phyloP scores from a whole-genome alignment of 2,888 invertebrate genomes.

The Drosophila paramelanica region DNA sequence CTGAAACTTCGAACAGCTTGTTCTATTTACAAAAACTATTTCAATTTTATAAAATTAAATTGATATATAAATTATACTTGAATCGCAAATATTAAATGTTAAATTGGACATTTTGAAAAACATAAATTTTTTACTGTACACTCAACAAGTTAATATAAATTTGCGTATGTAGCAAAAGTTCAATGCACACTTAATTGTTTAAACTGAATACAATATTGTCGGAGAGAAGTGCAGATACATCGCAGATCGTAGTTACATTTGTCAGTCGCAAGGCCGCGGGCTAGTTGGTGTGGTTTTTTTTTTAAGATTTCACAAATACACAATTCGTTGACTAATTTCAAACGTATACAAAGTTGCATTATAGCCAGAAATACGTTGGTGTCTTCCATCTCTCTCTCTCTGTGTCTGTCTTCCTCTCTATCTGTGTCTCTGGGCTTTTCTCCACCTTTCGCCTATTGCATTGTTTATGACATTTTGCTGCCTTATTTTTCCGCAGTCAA shows the following conservation, averaged over 20 bases:
- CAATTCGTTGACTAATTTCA: slow-evolving; percentile 25
- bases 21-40: no score
- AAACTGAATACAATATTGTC: slow-evolving; percentile 6
- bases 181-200: slow-evolving; percentile 60
- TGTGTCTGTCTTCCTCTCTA: neutral
- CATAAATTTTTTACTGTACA: no score
- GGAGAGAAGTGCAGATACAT: no score
- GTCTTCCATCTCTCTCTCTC: neutral
- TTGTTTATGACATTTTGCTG: slow-evolving; percentile 79
- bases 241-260: slow-evolving; percentile 29
- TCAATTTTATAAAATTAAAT: no score
- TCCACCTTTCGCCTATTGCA: slow-evolving; percentile 74
- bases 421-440: slow-evolving; percentile 57
- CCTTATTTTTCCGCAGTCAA: slow-evolving; percentile 74
- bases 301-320: slow-evolving; percentile 49
- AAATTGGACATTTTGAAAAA: no score
- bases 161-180: slow-evolving; percentile 30
- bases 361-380: slow-evolving; percentile 31
- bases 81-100: no score
- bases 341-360: slow-evolving; percentile 47
- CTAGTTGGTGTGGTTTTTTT: slow-evolving; percentile 8
- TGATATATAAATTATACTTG: no score
- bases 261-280: slow-evolving; percentile 31
- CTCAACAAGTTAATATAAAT: neutral
- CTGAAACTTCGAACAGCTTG: no score